Conservation (phyloP, 2,113 vertebrate genomes). For the Boleophthalmus pectinirostris region DNA sequence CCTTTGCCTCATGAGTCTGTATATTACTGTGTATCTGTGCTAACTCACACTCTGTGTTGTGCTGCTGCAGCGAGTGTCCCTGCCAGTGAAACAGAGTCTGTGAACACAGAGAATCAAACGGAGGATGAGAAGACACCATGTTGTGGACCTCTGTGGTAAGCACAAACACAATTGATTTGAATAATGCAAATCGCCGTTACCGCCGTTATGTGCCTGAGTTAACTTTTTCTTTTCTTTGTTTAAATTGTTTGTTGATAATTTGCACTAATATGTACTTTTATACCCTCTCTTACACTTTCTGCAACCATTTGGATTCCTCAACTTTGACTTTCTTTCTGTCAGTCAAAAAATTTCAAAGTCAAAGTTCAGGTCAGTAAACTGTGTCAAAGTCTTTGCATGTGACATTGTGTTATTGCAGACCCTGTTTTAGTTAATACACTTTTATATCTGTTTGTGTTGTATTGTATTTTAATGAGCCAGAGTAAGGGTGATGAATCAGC, state of each 20-base stretch:
- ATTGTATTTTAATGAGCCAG: slow-evolving; percentile 52
- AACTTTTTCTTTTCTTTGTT: neutral
- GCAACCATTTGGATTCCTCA: slow-evolving; percentile 11
- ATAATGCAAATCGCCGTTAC: neutral
- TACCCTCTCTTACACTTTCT: slow-evolving; percentile 1
- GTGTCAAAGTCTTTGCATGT: slow-evolving; percentile 16
- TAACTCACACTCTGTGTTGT: slow-evolving; percentile 42
- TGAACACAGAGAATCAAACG: slow-evolving; percentile 91
- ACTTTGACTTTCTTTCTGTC: slow-evolving; percentile 68
- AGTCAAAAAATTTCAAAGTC: slow-evolving; percentile 98
- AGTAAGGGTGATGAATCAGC: slow-evolving; percentile 51
- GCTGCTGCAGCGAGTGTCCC: slow-evolving; percentile 89
- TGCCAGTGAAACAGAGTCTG: slow-evolving; percentile 93
- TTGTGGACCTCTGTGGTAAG: slow-evolving; percentile 89
- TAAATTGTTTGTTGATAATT: neutral
- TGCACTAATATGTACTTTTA: neutral
- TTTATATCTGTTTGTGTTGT: slow-evolving; percentile 38
- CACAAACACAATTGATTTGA: neutral
- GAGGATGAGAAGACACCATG: slow-evolving; percentile 86
- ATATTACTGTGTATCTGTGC: neutral
- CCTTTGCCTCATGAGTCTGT: neutral
- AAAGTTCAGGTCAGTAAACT: slow-evolving; percentile 94
- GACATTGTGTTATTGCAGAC: neutral
- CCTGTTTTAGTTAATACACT: slow-evolving; percentile 15
- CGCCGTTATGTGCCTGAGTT: neutral